A percentile compares a stretch with the other conserved stretches of the same genome.
Evolutionary conservation across 2,113 vertebrate genomes (phyloP).

Genomic region (Thunnus maccoyii): DNA sequence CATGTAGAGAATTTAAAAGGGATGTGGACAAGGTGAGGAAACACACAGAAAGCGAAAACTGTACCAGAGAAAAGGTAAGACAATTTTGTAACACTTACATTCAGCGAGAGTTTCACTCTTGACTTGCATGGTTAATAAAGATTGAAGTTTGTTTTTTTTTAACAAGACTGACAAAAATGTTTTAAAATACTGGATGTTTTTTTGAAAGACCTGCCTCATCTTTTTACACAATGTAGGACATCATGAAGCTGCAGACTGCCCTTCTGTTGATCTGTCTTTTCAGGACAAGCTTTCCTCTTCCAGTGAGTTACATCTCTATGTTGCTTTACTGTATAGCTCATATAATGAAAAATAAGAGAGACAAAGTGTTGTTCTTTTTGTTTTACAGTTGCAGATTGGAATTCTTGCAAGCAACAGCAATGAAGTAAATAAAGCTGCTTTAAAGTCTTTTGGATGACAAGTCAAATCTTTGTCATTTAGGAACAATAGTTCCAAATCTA

Average conservation of each 20-base stretch:
- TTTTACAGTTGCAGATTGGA: constrained; percentile 79
- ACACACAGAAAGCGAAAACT: constrained; percentile 38
- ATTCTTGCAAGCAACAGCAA: constrained; percentile 86
- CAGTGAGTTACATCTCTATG: constrained; percentile 63
- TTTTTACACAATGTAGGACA: constrained; percentile 42
- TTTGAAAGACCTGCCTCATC: background rate
- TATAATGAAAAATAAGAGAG: background rate
- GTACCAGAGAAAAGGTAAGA: constrained; percentile 57
- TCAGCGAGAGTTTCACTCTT: background rate
- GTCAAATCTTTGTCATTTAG: background rate
- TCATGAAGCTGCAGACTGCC: constrained; percentile 71
- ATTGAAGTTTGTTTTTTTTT: no score
- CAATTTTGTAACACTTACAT: background rate
- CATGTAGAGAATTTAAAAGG: constrained; percentile 69
- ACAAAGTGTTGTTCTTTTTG: constrained; percentile 22
- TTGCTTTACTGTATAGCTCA: background rate
- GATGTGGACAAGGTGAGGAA: constrained; percentile 29
- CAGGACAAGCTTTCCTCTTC: constrained; percentile 69
- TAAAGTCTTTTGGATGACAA: background rate
- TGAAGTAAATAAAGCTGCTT: constrained; percentile 74
- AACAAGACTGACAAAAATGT: background rate
- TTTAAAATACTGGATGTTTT: background rate
- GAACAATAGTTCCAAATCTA: background rate
- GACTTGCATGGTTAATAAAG: no score
- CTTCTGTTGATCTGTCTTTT: constrained; percentile 71